A percentile compares a stretch with the other conserved stretches of the same genome.
phyloP scores from a whole-genome alignment of 2,113 vertebrate species.

The Macaca fascicularis region T2T-MFA8v1.1 NC_088390.1:83404001-83404500 shows the following conservation, averaged over 20 bases:
- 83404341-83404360: neutral
- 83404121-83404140: neutral
- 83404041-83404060: too few relatives aligned
- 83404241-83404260: neutral
- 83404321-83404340: neutral
- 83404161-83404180: neutral
- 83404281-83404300: neutral
- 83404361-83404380: neutral
- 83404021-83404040: neutral
- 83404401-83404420: neutral
- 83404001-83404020: neutral
- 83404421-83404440: neutral
- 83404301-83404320: neutral
- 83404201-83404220: neutral
- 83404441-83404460: neutral
- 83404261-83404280: neutral
- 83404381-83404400: neutral
- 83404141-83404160: neutral
- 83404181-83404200: neutral
- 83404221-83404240: neutral
- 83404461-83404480: neutral
- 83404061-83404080: neutral
- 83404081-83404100: accelerated
- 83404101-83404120: neutral
- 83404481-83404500: neutral